phyloP scores from a whole-genome alignment of 2,888 invertebrate species.

The Nipponacmea schrenckii region DNA sequence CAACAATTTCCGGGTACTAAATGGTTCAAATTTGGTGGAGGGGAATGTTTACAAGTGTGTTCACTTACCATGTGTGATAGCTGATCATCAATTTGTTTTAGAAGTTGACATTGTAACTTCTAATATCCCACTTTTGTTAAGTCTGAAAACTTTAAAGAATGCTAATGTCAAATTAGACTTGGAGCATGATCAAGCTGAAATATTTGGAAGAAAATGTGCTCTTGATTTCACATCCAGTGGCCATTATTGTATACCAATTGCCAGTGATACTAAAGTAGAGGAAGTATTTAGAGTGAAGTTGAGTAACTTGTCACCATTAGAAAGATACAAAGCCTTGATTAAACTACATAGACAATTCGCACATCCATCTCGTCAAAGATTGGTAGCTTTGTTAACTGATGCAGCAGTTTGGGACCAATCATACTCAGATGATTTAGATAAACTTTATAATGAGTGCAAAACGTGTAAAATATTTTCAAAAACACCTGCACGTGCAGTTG shows the following conservation, averaged over 20 bases:
- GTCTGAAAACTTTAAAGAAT: neutral
- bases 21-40: neutral
- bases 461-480: neutral
- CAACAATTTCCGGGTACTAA: neutral
- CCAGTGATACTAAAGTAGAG: neutral
- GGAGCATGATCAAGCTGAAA: neutral
- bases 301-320: neutral
- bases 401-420: neutral
- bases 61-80: neutral
- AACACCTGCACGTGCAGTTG: neutral
- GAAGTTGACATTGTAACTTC: neutral
- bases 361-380: neutral
- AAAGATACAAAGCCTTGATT: neutral
- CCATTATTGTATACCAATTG: neutral
- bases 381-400: neutral
- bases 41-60: neutral
- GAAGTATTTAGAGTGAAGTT: neutral
- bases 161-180: neutral
- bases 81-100: neutral
- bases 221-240: neutral
- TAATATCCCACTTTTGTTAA: neutral
- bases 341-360: neutral
- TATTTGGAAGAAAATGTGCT: neutral
- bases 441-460: neutral
- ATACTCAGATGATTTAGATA: neutral